Percentiles rank a stretch among this genome's conserved stretches.
These are phyloP conservation scores for Notoglanidium macrostoma DNA, from an alignment of 2,797 vertebrate species.

Conservation along the genomic window DNA sequence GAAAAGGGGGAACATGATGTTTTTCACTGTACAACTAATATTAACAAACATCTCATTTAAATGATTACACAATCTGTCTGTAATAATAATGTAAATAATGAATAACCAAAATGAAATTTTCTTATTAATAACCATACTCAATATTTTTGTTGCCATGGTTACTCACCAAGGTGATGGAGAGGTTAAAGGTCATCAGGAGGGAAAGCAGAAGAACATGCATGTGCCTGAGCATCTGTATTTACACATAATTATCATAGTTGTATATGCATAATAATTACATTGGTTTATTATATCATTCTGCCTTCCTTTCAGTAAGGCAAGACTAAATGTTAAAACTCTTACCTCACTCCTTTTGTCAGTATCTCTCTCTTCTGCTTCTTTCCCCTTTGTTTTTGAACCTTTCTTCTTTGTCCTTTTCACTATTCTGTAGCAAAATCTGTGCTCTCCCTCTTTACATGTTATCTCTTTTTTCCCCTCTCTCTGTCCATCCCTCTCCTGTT, in stretches of 20 bases:
- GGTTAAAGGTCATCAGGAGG: slow-evolving; percentile 59
- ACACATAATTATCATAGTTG: background rate
- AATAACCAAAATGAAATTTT: no score
- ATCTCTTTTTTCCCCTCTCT: slow-evolving; percentile 41
- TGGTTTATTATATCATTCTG: background rate
- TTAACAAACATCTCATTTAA: background rate
- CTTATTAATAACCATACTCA: background rate
- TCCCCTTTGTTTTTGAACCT: slow-evolving; percentile 29
- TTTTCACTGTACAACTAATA: background rate
- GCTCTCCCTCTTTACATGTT: background rate
- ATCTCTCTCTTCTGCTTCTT: background rate
- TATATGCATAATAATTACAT: background rate
- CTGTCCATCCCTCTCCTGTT: slow-evolving; percentile 27
- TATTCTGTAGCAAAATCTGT: background rate
- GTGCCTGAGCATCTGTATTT: slow-evolving; percentile 2
- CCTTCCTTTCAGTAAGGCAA: background rate
- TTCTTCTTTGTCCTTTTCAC: slow-evolving; percentile 18
- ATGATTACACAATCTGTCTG: background rate
- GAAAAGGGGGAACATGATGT: background rate
- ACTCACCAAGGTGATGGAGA: slow-evolving; percentile 61
- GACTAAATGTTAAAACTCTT: slow-evolving; percentile 4
- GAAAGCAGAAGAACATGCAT: slow-evolving; percentile 53
- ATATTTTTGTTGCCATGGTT: background rate
- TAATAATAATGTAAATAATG: background rate
- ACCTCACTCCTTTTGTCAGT: background rate